Conservation (phyloP, 2,797 vertebrate genomes). For the Urocyon cinereoargenteus region DNA sequence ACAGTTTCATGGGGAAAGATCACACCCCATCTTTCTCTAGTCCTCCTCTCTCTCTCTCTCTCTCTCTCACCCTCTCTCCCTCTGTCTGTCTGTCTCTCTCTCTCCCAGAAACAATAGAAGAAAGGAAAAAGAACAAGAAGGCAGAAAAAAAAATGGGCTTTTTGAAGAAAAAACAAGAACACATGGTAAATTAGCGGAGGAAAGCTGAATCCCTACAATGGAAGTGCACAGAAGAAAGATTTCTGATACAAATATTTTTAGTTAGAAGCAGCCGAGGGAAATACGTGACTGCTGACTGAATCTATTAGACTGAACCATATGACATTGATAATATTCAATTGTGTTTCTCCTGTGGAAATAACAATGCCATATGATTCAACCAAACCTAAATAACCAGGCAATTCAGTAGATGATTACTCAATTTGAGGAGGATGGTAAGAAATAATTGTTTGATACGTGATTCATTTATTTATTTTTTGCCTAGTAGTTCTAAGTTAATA, state of each 20-base stretch:
- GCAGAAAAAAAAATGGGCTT: background rate
- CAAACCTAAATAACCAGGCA: background rate
- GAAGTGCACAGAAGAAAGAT: background rate
- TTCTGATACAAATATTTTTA: background rate
- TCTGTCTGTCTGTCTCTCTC: too few relatives aligned
- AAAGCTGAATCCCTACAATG: background rate
- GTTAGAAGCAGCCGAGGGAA: slow-evolving; percentile 34
- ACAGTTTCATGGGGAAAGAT: background rate
- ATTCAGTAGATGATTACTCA: background rate
- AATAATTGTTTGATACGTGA: slow-evolving; percentile 7
- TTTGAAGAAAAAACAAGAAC: background rate
- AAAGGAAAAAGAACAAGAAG: background rate
- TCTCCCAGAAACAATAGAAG: background rate
- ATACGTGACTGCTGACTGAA: background rate
- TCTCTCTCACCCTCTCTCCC: background rate
- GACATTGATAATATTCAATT: background rate
- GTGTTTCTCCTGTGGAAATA: slow-evolving; percentile 22
- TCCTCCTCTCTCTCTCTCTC: background rate
- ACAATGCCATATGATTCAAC: background rate
- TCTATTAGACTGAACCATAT: background rate
- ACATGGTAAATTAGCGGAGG: background rate
- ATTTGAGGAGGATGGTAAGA: background rate
- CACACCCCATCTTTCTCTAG: background rate
- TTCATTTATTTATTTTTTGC: slow-evolving; percentile 31
- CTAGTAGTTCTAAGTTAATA: slow-evolving; percentile 12